phyloP scores from a whole-genome alignment of 2,888 invertebrate genomes.

The Noctuana brunneofusca region DNA sequence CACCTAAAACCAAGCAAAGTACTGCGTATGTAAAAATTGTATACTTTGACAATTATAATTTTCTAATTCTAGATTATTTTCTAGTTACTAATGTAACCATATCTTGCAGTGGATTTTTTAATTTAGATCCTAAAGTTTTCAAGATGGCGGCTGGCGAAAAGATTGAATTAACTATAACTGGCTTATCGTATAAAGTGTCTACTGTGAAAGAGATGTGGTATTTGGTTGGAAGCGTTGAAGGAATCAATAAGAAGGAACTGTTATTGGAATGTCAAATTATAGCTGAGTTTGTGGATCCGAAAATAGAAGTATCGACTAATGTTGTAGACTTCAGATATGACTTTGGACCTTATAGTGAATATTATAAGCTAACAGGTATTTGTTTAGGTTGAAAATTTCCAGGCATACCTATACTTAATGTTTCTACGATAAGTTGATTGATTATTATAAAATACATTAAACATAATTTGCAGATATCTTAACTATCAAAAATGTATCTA shows the following conservation, averaged over 20 bases:
- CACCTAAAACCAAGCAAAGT: conserved; percentile 63
- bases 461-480: conserved; percentile 72
- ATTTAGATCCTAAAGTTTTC: conserved; percentile 69
- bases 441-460: conserved; percentile 3
- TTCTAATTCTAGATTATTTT: not conserved
- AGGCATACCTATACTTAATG: not conserved
- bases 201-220: conserved; percentile 82
- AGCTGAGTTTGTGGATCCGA: conserved; percentile 84
- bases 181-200: conserved; percentile 62
- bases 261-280: conserved; percentile 75
- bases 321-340: conserved; percentile 78
- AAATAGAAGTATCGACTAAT: conserved; percentile 74
- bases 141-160: conserved; percentile 75
- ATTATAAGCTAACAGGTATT: conserved; percentile 73
- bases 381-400: not conserved
- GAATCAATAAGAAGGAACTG: conserved; percentile 77
- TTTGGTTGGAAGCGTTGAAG: conserved; percentile 80
- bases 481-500: conserved; percentile 80
- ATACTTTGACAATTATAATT: not conserved
- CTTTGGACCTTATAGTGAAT: conserved; percentile 69
- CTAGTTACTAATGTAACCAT: conserved; percentile 5
- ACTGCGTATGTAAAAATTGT: conserved; percentile 52
- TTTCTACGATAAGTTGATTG: not conserved
- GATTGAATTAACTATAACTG: conserved; percentile 64
- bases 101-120: conserved; percentile 68